A percentile compares a stretch with the other conserved stretches of the same genome.
Evolutionary conservation across 2,113 vertebrate species (phyloP).

Genomic region (Thomomys bottae): DNA sequence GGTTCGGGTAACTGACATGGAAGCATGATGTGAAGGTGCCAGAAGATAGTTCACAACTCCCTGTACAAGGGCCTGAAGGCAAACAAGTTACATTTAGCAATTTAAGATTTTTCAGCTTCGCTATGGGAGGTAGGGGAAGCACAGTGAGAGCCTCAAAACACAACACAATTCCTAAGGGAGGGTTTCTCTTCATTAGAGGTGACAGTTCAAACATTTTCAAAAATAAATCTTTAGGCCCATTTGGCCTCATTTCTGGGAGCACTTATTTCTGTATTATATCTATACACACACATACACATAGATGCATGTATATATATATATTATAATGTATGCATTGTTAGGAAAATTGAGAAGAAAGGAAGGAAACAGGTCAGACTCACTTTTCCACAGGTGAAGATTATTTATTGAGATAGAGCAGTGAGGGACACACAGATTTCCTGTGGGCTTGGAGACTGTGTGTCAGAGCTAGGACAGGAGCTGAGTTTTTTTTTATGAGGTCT

Average conservation of each 20-base stretch:
- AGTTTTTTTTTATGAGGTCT: no score
- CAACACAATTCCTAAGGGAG: neutral
- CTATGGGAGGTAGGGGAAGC: neutral
- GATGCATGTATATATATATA: no score
- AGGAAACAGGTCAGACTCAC: no score
- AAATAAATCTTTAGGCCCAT: neutral
- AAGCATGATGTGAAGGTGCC: neutral
- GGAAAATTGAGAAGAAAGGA: no score
- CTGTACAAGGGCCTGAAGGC: neutral
- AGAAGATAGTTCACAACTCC: neutral
- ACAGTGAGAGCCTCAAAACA: neutral
- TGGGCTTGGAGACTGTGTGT: no score
- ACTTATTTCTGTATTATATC: neutral
- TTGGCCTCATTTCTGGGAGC: neutral
- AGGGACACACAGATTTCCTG: no score
- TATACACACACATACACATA: no score
- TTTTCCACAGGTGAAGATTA: no score
- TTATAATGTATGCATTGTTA: no score
- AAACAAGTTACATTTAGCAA: constrained; percentile 8
- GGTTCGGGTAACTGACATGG: neutral
- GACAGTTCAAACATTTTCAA: neutral
- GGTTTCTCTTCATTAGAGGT: neutral
- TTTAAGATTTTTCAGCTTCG: neutral
- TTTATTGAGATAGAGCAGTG: no score
- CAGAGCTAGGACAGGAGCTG: no score